Conservation (phyloP, 2,888 invertebrate genomes). For the Mamestra brassicae region DNA sequence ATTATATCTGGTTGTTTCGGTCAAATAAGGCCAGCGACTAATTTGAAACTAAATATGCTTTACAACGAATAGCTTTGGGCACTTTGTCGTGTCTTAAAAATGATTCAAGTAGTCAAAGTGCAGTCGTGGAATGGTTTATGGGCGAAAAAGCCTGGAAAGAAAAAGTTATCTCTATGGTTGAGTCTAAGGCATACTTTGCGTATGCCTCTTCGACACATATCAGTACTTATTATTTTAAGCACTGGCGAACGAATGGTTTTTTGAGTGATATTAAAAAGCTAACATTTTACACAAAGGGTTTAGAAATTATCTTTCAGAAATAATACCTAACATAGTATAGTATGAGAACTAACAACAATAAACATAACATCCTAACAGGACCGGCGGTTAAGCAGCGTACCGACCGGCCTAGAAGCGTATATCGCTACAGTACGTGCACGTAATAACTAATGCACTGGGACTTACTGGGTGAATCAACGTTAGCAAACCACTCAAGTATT, state of each 20-base stretch:
- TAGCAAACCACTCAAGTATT: neutral
- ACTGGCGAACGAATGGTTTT: neutral
- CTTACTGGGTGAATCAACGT: slow-evolving; percentile 67
- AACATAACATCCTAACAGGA: slow-evolving; percentile 83
- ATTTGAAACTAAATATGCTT: neutral
- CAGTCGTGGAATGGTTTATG: neutral
- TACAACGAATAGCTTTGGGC: neutral
- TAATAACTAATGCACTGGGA: slow-evolving; percentile 79
- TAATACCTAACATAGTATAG: slow-evolving; percentile 30
- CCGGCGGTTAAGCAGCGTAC: slow-evolving; percentile 81
- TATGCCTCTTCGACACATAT: neutral
- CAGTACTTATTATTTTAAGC: neutral
- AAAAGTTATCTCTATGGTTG: neutral
- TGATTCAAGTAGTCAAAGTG: too few species aligned
- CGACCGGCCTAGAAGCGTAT: slow-evolving; percentile 85
- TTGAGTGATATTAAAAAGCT: neutral
- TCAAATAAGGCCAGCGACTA: neutral
- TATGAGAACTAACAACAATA: slow-evolving; percentile 68
- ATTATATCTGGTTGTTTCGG: neutral
- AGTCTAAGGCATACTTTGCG: too few species aligned
- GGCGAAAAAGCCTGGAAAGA: neutral
- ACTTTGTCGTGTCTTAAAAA: neutral
- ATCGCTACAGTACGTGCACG: slow-evolving; percentile 87
- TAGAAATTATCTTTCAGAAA: neutral
- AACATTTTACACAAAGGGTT: neutral